Percentiles rank a stretch among this genome's conserved stretches.
Conservation (phyloP, 2,888 invertebrate species). For the Acronicta aceris region DNA sequence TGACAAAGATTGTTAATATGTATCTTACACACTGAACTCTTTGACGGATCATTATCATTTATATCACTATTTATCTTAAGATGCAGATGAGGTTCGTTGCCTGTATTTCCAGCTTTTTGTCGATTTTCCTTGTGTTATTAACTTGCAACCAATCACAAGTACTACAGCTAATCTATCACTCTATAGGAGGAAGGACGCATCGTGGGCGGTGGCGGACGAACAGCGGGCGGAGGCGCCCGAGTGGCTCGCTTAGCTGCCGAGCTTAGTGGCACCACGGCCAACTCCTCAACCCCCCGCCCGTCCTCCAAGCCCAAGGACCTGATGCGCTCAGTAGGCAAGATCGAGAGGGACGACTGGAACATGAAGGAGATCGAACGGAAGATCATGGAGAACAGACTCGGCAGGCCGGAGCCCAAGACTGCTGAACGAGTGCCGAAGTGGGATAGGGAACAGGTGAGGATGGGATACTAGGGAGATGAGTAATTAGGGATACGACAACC, state of each 20-base stretch:
- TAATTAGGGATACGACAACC: not conserved
- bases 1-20: too few relatives aligned
- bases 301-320: constrained; percentile 94
- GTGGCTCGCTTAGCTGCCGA: constrained; percentile 91
- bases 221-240: constrained; percentile 74
- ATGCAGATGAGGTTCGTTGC: too few relatives aligned
- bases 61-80: too few relatives aligned
- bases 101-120: too few relatives aligned
- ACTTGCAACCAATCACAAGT: constrained; percentile 2
- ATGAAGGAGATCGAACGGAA: constrained; percentile 97
- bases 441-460: constrained; percentile 93
- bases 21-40: too few relatives aligned
- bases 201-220: constrained; percentile 74
- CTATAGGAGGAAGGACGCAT: constrained; percentile 79
- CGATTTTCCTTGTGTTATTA: too few relatives aligned
- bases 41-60: too few relatives aligned
- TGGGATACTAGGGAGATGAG: too few relatives aligned
- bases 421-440: constrained; percentile 96
- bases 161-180: constrained; percentile 25
- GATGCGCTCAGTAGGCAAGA: constrained; percentile 95
- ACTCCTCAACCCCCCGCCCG: constrained; percentile 88
- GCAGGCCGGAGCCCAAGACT: constrained; percentile 89
- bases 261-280: constrained; percentile 90
- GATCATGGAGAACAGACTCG: constrained; percentile 93
- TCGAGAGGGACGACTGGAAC: constrained; percentile 97